Base-by-base conservation (phyloP, 2,797 vertebrate genomes). In the Geotrypetes seraphini region DNA sequence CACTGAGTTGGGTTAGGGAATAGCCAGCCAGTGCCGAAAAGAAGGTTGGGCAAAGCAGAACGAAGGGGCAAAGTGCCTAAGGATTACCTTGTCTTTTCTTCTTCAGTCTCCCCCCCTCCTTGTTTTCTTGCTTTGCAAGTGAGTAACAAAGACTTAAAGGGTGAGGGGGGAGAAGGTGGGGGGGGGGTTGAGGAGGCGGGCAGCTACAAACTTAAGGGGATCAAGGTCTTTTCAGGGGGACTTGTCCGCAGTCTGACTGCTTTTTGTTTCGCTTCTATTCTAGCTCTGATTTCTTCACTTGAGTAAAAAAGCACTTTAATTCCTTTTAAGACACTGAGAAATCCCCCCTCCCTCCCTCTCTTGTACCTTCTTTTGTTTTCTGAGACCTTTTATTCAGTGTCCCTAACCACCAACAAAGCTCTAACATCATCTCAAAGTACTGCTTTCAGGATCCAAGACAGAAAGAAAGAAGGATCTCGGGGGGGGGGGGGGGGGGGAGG, bases 281-380 rank as follows among this genome's bases (percentile, higher is more conserved):
- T 82, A 75, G 55, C 68, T 66, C 66, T 79, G 78, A 83, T 83
- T 83, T 80, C 71, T 81, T 80, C 80, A 78, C 73, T 78, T 60
- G 42, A 62, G 70, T 63, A 69, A 84, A 13, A 46, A 83, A 81
- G 77, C 49, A 34, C 75, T 74, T 77, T 82, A 81, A 84, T 82
- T 83, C 81, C 74, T 74, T 81, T 85, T 80, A 82, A 79, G 75
- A 75, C 68, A 81, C 72, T 35, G 66, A 78, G 75, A 77, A 78
- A 53, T 70, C 73, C 69, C 70, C 68, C 28, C 45, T 47, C 33
- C 41, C 12, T 22, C 50, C 55, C 43, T 47, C 58, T 43, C 15
- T 8, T 3, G 11, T 54, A 53, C 62, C 57, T 58, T 71, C 38
- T 39, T 57, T 60, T 57, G 47, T 57, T 65, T 70, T 73, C 69